These are phyloP conservation scores for Rhinopomastus cyanomelas DNA, from an alignment of 2,113 vertebrate species.

Conservation along the genomic window DNA sequence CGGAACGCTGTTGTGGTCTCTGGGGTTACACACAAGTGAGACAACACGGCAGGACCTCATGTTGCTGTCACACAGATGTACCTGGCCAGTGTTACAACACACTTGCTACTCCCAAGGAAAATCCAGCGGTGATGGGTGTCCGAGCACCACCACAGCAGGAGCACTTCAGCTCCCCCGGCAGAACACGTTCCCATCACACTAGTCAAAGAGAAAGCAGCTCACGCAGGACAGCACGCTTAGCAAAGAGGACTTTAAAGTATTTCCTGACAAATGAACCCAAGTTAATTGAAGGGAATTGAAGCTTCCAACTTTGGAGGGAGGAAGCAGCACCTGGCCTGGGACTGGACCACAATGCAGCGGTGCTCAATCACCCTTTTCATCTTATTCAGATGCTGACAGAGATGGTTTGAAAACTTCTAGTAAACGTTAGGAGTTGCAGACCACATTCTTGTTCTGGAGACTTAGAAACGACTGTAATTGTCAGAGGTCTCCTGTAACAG, in stretches of 20 bases:
- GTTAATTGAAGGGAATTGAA: neutral
- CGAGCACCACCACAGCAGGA: neutral
- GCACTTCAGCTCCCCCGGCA: neutral
- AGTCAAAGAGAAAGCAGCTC: neutral
- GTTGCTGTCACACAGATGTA: neutral
- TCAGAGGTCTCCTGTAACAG: neutral
- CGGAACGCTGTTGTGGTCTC: neutral
- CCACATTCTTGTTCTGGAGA: neutral
- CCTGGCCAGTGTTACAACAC: neutral
- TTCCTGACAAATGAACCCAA: neutral
- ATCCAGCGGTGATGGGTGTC: neutral
- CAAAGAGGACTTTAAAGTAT: neutral
- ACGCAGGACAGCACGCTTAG: neutral
- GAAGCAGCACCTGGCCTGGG: neutral
- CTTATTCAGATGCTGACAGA: neutral
- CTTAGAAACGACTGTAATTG: neutral
- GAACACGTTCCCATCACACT: neutral
- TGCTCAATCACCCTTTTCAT: neutral
- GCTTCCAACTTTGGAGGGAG: neutral
- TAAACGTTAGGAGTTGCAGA: neutral
- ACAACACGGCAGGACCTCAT: neutral
- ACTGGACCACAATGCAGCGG: neutral
- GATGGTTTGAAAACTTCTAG: neutral
- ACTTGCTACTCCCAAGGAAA: neutral
- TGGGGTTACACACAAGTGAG: neutral